Conservation (phyloP, 2,888 invertebrate species). For the Harpalus rubripes region DNA sequence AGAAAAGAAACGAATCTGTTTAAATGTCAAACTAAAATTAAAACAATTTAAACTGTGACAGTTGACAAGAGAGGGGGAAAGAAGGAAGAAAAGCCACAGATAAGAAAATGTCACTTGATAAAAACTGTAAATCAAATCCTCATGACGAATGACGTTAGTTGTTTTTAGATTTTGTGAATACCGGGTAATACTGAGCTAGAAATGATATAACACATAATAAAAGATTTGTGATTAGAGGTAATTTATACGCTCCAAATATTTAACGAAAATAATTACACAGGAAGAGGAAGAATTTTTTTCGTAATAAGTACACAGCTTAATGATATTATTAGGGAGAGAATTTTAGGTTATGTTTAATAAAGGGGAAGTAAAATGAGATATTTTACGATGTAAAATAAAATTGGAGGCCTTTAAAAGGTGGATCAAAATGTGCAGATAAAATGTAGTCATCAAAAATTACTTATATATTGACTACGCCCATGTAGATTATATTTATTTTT, state of each 20-base stretch:
- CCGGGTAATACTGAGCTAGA: too few relatives aligned
- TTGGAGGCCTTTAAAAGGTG: background rate
- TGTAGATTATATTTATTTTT: too few relatives aligned
- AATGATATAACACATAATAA: background rate
- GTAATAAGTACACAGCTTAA: background rate
- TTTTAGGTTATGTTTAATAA: slow-evolving; percentile 4
- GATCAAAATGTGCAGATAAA: background rate
- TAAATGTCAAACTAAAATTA: slow-evolving; percentile 46
- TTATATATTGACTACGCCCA: too few relatives aligned
- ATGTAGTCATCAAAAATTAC: background rate
- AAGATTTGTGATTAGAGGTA: background rate
- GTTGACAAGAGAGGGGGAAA: background rate
- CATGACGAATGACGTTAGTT: background rate
- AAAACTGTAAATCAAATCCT: background rate
- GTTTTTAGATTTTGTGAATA: too few relatives aligned
- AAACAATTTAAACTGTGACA: slow-evolving; percentile 42
- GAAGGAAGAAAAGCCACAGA: background rate
- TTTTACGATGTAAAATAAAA: slow-evolving; percentile 7
- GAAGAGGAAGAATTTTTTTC: background rate
- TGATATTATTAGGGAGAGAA: background rate
- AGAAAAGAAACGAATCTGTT: slow-evolving; percentile 39
- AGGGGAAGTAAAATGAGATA: background rate
- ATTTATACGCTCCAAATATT: slow-evolving; percentile 30
- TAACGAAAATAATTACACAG: slow-evolving; percentile 12
- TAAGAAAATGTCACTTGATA: background rate